phyloP scores from a whole-genome alignment of 2,888 invertebrate species.

The Allolobophora icterica region DNA sequence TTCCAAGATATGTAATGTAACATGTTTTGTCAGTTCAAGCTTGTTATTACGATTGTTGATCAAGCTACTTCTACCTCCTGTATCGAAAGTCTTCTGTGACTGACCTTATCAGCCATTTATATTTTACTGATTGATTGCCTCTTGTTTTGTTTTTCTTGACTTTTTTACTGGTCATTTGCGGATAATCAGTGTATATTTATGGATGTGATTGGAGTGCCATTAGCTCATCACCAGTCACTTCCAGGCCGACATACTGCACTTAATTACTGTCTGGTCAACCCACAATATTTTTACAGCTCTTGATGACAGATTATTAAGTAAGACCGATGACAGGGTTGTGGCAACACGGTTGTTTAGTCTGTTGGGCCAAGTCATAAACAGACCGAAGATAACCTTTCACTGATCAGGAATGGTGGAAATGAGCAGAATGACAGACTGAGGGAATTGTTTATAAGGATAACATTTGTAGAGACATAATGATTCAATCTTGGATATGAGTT shows the following conservation, averaged over 20 bases:
- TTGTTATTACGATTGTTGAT: background rate
- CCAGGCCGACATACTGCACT: background rate
- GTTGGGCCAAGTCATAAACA: background rate
- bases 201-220: slow-evolving; percentile 8
- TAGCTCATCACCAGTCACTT: background rate
- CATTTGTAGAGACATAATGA: background rate
- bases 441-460: background rate
- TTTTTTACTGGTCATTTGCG: background rate
- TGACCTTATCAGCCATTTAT: background rate
- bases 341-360: background rate
- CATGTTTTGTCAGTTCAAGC: background rate
- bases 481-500: too few relatives aligned
- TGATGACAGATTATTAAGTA: background rate
- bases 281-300: background rate
- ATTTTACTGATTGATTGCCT: background rate
- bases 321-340: background rate
- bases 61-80: background rate
- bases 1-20: background rate
- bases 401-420: background rate
- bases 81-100: background rate
- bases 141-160: background rate
- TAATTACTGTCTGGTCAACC: background rate
- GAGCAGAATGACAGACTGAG: background rate
- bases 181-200: background rate
- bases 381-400: background rate